Evolutionary conservation across 2,113 vertebrate genomes (phyloP), one percentile per base, ranked within the genome.

Genomic region (Prunella himalayana): DNA sequence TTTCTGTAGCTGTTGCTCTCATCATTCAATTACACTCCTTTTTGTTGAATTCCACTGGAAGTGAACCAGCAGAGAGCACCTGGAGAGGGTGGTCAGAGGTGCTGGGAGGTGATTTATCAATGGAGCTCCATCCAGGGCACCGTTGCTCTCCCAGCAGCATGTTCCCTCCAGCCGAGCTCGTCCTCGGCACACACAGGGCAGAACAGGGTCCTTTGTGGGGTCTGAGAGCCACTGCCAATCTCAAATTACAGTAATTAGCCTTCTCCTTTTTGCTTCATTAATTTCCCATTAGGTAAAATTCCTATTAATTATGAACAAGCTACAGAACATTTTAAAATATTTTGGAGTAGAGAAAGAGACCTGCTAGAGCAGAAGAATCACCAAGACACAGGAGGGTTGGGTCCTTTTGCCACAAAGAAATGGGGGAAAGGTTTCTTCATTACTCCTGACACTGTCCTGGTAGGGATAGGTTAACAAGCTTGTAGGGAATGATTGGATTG

Each of bases 221-320:
- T 42, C 82, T 87, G 81, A 53, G 50, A 87, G n/a, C 41, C n/a
- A 5, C 87, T 77, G 93, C 96, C 94, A 94, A 51, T 82, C 94
- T 90, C 75, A 90, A 79, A 94, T 95, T 92, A 94, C 50, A 57
- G 63, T 90, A 94, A 96, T 96, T 95, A 94, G 72, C 88, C 72
- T 51, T 81, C 82, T 95, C 82, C 86, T 96, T 90, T 93, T 93
- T 88, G 94, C 44, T 92, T 93, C 95, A 86, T 97, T 96, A 95
- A 94, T 92, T 94, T 93, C 76, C 88, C 80, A 95, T 97, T 96
- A 94, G 79, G 85, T 86, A 71, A 95, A 94, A 96, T 93, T 79
- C 80, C 88, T 96, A 93, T 93, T 94, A 95, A 96, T 97, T 96
- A 90, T 84, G 88, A 86, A 84, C 92, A 93, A 88, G 76, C 82